A percentile compares a stretch with the other conserved stretches of the same genome.
These are phyloP conservation scores for Hafferia zeledoni DNA, from an alignment of 2,797 vertebrate genomes.

Conservation along the genomic window DNA sequence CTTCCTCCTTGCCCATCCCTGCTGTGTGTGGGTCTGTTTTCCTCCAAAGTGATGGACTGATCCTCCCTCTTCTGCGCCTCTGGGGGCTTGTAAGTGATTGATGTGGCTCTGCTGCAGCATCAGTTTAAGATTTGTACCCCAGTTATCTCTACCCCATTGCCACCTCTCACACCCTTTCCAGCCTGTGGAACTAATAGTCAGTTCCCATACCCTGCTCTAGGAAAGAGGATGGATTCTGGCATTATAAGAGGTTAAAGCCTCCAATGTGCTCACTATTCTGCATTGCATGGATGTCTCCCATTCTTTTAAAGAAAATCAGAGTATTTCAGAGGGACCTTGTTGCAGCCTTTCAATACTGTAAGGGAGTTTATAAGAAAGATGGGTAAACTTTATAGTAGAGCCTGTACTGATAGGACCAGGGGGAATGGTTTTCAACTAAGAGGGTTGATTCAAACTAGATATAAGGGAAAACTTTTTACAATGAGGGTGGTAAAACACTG, in stretches of 20 bases:
- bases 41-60: accelerated
- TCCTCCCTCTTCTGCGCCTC: background rate
- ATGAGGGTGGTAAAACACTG: background rate
- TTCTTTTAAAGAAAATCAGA: background rate
- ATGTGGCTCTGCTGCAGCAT: accelerated
- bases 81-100: background rate
- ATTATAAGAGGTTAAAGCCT: background rate
- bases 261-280: background rate
- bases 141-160: background rate
- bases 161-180: background rate
- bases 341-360: background rate
- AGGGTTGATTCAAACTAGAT: background rate
- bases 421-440: background rate
- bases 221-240: background rate
- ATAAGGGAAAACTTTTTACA: background rate
- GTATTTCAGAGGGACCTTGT: background rate
- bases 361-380: background rate
- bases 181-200: accelerated
- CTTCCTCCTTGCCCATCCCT: background rate
- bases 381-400: background rate
- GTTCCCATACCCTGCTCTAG: background rate
- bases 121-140: background rate
- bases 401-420: background rate
- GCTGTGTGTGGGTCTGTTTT: background rate
- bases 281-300: background rate